Evolutionary conservation across 2,888 invertebrate species (phyloP), one percentile per base, ranked within the genome.

Genomic region (Euplexia lucipara): DNA sequence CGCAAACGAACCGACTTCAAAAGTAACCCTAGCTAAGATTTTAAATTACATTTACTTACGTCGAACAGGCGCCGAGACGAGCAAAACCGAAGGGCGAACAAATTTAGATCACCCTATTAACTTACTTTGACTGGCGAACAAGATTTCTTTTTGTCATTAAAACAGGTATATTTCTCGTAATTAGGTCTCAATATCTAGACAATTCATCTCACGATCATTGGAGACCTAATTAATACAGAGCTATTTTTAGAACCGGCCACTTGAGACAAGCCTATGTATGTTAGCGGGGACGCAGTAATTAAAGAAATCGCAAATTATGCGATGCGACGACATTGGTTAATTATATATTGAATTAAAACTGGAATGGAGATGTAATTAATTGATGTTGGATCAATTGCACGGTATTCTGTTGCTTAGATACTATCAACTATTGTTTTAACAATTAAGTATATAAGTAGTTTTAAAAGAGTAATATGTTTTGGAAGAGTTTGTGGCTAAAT

Each of bases 161-260:
- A 82, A 81, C 72, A 58, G 66, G 73, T 71, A 81, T 70, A 75
- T 70, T 74, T 70, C 73, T 68, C 39, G 75, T 77, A 81, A 81
- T 81, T 82, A 81, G 72, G 70, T 54, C 75, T 70, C 60, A 48
- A 63, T 82, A 81, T 81, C 81, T 16, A 34, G 10, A 67, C 78
- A 65, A 75, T 68, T 66, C 82, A 82, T 82, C 81, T 81, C 81
- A 81, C 81, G 81, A 81, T 81, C 75, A 82, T 71, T 75, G 71
- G 56, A 60, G 66, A 70, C 69, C 75, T 80, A 79, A 82, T 81
- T 81, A 81, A 82, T 78, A 73, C 68, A 0, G 34, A 56, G 67
- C 66, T 81, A 80, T 81, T 82, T 81, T 78, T 72, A 82, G 70
- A 66, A 18, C 44, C 57, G 30, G 20, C n/a, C 30, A 22, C 44